A percentile compares a stretch with the other conserved stretches of the same genome.
These are phyloP conservation scores for Hydrocynus forskahlii DNA, from an alignment of 2,797 vertebrate species.

Conservation along the genomic window DNA sequence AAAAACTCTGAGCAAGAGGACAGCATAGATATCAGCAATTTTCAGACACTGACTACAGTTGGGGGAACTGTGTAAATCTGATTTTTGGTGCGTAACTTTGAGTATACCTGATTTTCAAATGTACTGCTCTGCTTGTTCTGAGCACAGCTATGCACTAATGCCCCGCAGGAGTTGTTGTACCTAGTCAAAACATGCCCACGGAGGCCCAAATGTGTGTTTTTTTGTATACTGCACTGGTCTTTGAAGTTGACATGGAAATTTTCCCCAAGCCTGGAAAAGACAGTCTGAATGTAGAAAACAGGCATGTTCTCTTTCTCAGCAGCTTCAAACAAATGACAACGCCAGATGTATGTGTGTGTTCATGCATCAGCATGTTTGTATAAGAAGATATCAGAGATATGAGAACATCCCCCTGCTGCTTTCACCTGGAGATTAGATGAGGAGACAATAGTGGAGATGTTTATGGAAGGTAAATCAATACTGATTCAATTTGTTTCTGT, in stretches of 20 bases:
- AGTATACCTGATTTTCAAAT: background rate
- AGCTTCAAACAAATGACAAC: conserved; percentile 1
- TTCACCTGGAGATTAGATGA: conserved; percentile 31
- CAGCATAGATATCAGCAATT: too few species aligned
- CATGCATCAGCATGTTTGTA: conserved; percentile 1
- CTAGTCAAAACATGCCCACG: background rate
- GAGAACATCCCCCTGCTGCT: background rate
- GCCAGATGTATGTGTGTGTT: background rate
- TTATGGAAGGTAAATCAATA: conserved; percentile 48
- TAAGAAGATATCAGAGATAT: conserved; percentile 23
- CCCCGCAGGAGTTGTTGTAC: background rate
- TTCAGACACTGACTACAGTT: background rate
- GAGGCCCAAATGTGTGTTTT: background rate
- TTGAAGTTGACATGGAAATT: background rate
- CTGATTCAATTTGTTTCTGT: conserved; percentile 35
- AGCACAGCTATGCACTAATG: background rate
- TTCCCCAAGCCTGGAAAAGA: background rate
- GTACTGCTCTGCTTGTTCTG: background rate
- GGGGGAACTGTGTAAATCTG: background rate
- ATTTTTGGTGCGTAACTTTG: background rate
- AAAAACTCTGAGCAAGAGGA: too few species aligned
- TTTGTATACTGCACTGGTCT: background rate
- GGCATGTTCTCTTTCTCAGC: background rate
- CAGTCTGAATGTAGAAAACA: background rate
- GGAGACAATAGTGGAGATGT: conserved; percentile 41